Evolutionary conservation across 1,140 invertebrate genomes (phyloP), one percentile per base, ranked within the genome.

Genomic region (Parasteatoda tepidariorum): DNA sequence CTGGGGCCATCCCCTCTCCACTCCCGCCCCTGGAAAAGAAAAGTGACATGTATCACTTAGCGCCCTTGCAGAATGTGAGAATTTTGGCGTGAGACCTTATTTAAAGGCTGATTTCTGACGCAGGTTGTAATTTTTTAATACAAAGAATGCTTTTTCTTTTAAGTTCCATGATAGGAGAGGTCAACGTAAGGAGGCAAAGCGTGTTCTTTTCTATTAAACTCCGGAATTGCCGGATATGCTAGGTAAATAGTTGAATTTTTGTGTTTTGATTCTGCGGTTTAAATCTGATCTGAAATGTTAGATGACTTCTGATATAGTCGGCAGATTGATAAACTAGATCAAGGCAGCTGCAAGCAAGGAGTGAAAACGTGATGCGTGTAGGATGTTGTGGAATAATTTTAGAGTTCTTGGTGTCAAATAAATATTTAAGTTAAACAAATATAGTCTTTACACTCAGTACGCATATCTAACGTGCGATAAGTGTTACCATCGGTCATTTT

Each of bases 31-130:
- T 9, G 1, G 18, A 48, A 48, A 48, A 18, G 18, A 48, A 48
- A 48, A 48, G 38, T 74, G 71, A 74, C 71, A 74, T 61, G 55
- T 61, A 61, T 61, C 71, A 74, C 71, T 74, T 74, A 61, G 55
- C 71, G 71, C 71, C 71, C 71, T 61, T 34, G 66, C 31, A 74
- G 57, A 74, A 74, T 61, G 71, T 74, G 71, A 74, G 71, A 61
- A 68, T 68, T 68, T 48, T 48, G 18, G 38, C 38, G 38, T 48
- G 38, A 48, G 18, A 48, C 38, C 38, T 48, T 48, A 48, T 48
- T 48, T 48, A 48, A 48, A 4, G 38, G 9, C 38, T 48, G 38
- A 48, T 48, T 48, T 48, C n/a, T 48, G 38, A 48, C 38, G 38
- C 38, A 48, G 18, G 38, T 2, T 48, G 38, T 48, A 48, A 48